phyloP scores from a whole-genome alignment of 1,140 invertebrate species.

The Drosophila aff. region DNA sequence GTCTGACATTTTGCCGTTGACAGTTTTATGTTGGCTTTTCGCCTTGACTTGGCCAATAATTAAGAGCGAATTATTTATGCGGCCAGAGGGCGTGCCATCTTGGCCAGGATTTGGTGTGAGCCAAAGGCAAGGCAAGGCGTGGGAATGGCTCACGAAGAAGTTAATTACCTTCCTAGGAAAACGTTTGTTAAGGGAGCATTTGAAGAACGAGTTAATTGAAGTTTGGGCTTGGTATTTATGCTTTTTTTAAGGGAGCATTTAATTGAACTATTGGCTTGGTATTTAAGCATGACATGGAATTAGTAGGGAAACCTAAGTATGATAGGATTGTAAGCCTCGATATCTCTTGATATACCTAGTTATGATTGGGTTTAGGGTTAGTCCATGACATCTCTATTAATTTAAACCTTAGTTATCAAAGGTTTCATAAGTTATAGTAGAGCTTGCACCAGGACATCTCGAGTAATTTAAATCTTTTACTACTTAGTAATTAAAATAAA shows the following conservation, averaged over 20 bases:
- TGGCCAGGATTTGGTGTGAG: slow-evolving; percentile 23
- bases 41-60: slow-evolving; percentile 51
- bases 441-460: not conserved
- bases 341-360: not conserved
- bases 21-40: slow-evolving; percentile 61
- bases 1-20: slow-evolving; percentile 70
- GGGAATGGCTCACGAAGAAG: slow-evolving; percentile 37
- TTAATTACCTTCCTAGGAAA: too few species aligned
- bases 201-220: too few species aligned
- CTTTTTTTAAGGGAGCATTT: slow-evolving; percentile 10
- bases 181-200: too few species aligned
- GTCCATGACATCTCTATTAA: not conserved
- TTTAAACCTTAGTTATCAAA: too few species aligned
- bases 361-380: not conserved
- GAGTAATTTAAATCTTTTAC: accelerated
- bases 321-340: not conserved
- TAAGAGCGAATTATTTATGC: slow-evolving; percentile 67
- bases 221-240: not conserved
- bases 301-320: not conserved
- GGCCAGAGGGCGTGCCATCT: slow-evolving; percentile 47
- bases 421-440: not conserved
- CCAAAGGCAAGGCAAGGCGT: slow-evolving; percentile 25
- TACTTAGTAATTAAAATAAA: not conserved
- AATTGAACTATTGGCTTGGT: slow-evolving; percentile 33
- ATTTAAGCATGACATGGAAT: slow-evolving; percentile 6